A percentile compares a stretch with the other conserved stretches of the same genome.
These are phyloP conservation scores for Pao palembangensis DNA, from an alignment of 2,113 vertebrate genomes.

Conservation along the genomic window DNA sequence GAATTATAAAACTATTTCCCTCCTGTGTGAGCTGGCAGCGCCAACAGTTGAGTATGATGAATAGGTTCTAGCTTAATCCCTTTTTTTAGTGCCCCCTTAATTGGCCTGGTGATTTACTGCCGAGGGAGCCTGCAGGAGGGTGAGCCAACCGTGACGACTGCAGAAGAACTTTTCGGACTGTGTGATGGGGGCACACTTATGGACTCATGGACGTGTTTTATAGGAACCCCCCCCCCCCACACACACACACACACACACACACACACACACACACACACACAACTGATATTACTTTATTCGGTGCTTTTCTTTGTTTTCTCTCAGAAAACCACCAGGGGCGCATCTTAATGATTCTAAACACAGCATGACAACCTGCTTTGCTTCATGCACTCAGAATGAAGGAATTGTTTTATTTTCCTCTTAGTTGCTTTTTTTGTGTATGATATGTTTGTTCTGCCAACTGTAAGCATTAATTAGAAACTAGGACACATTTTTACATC, in stretches of 20 bases:
- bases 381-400: conserved; percentile 23
- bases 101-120: conserved; percentile 66
- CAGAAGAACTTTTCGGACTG: conserved; percentile 17
- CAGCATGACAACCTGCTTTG: conserved; percentile 50
- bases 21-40: conserved; percentile 33
- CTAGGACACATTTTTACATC: background rate
- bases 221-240: too few relatives aligned
- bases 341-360: conserved; percentile 61
- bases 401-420: conserved; percentile 32
- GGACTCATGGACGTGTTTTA: conserved; percentile 18
- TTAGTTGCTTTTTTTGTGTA: background rate
- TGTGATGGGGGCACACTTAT: conserved; percentile 10
- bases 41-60: conserved; percentile 49
- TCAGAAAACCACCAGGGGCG: conserved; percentile 47
- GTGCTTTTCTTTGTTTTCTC: conserved; percentile 9
- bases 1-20: conserved; percentile 59
- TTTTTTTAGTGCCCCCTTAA: conserved; percentile 70
- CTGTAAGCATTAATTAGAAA: background rate
- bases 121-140: conserved; percentile 35
- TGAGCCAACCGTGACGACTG: conserved; percentile 24
- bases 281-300: background rate
- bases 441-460: background rate
- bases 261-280: too few relatives aligned
- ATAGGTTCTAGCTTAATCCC: conserved; percentile 63
- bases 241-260: too few relatives aligned